Evolutionary conservation across 2,113 vertebrate genomes (phyloP), one percentile per base, ranked within the genome.

Genomic region (Rhea pennata): DNA sequence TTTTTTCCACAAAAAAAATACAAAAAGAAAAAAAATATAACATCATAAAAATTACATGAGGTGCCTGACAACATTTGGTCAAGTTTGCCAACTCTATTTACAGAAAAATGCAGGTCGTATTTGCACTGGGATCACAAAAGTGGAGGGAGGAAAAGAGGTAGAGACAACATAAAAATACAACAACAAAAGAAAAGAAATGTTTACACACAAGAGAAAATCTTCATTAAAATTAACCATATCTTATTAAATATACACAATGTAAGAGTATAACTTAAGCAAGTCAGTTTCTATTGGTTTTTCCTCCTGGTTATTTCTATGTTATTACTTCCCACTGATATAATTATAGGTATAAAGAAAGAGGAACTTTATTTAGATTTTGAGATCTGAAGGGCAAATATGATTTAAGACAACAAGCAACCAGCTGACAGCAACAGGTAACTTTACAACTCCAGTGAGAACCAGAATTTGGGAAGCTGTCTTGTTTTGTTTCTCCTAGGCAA

Each of bases 351-450:
- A 69, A 64, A 8, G 39, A 27, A 74, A 84, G 48, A 40, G 3
- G 11, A 2, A 22, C 2, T 2, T 6, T 26, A 70, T 70, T 31
- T 20, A 62, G 51, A 71, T 70, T 73, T 91, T 80, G 17, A 58
- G 13, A 22, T 59, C 46, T 79, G 14, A 87, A 73, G 51, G 40
- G 29, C 40, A 94, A 96, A 61, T 24, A 53, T 4, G 8, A 51
- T 29, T 87, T 92, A 69, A 92, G 93, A 59, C 27, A 81, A 59
- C n/a, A 88, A 27, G 56, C 17, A 88, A 14, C 9, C 82, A 27
- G n/a, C 61, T 62, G 62, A 91, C 7, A 13, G 78, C 94, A 94
- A 96, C 75, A 96, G 72, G 93, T 78, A 87, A 69, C 59, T 84
- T 56, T 44, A 20, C 56, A 88, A 88, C 31, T 53, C 61, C 36